Conservation (phyloP, 2,113 vertebrate genomes). For the Zeus faber region DNA sequence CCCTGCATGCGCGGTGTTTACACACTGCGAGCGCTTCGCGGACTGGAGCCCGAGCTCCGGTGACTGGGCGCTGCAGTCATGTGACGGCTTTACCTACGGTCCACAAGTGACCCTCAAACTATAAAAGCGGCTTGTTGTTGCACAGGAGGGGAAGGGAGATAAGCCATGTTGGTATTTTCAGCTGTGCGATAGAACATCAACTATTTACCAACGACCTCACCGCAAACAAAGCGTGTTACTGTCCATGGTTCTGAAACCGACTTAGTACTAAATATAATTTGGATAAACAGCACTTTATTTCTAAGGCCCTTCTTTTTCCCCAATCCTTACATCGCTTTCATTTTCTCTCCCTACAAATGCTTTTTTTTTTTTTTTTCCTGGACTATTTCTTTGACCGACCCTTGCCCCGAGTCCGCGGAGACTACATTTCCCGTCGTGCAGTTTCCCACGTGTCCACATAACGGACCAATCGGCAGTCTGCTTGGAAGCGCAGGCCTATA, state of each 20-base stretch:
- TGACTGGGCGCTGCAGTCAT: slow-evolving; percentile 52
- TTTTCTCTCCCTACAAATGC: not conserved
- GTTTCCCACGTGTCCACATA: not conserved
- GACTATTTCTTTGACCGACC: not conserved
- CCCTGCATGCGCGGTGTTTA: slow-evolving; percentile 58
- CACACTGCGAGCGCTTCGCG: slow-evolving; percentile 39
- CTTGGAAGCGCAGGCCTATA: not conserved
- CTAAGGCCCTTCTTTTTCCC: not conserved
- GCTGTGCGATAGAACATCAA: not conserved
- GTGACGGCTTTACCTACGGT: slow-evolving; percentile 55
- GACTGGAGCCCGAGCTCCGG: slow-evolving; percentile 13
- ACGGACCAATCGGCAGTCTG: slow-evolving; percentile 30
- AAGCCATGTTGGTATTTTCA: not conserved
- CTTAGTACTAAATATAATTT: too few relatives aligned
- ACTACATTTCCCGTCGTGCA: slow-evolving; percentile 47
- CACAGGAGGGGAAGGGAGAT: not conserved
- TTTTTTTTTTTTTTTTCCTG: not conserved
- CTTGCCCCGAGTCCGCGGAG: not conserved
- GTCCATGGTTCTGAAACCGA: slow-evolving; percentile 74
- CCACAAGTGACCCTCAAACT: not conserved
- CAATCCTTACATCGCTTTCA: not conserved
- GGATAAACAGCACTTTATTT: too few relatives aligned
- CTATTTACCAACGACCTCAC: not conserved
- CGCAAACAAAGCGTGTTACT: slow-evolving; percentile 20
- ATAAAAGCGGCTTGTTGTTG: not conserved